These are phyloP conservation scores for Mastigias papua DNA, from an alignment of 30 jellyfish, hydroid and myxozoan species.

Conservation along the genomic window DNA sequence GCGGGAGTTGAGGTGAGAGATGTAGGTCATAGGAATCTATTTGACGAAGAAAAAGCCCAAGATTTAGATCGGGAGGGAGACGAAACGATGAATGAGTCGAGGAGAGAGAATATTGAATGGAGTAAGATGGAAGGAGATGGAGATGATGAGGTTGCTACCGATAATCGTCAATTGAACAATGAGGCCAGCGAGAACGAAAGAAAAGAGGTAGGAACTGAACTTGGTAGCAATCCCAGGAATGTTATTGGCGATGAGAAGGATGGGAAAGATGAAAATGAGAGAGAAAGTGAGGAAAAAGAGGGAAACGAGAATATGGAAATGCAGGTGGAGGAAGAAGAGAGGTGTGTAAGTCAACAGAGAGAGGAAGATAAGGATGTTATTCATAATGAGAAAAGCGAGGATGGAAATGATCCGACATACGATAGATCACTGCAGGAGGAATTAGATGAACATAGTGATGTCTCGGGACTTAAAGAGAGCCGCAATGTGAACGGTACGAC, in stretches of 20 bases:
- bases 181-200: constrained; percentile 18
- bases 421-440: not conserved
- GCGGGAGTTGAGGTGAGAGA: constrained; percentile 61
- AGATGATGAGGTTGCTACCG: not conserved
- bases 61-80: constrained; percentile 19
- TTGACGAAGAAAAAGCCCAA: constrained; percentile 82
- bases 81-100: constrained; percentile 8
- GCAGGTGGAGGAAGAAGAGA: not conserved
- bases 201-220: not conserved
- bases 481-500: not conserved
- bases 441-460: not conserved
- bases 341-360: not conserved
- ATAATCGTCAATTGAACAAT: not conserved
- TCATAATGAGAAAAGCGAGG: constrained; percentile 1
- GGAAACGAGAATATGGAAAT: not conserved
- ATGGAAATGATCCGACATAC: not conserved
- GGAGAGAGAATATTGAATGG: constrained; percentile 32
- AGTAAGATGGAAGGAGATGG: constrained; percentile 22
- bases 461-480: not conserved
- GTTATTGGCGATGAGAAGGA: not conserved
- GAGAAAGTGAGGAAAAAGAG: not conserved
- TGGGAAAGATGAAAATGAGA: not conserved
- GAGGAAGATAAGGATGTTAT: constrained; percentile 1
- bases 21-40: constrained; percentile 72
- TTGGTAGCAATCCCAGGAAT: not conserved